Base-by-base conservation (phyloP, 2,797 vertebrate genomes). In the Streptopelia turtur region DNA sequence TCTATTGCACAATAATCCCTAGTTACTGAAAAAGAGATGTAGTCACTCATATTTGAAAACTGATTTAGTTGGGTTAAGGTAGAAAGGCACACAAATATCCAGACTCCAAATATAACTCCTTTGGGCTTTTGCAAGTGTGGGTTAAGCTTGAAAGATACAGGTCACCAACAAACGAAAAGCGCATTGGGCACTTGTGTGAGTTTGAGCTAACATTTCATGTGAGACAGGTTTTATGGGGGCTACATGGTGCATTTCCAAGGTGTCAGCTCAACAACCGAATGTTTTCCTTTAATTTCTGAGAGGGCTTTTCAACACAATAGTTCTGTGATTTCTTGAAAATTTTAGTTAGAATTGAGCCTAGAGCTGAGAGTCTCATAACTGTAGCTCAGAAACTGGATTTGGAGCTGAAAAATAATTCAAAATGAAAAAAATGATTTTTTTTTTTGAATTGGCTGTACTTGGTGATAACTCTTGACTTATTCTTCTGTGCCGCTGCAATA, bases 321-420 rank as follows among this genome's bases (percentile, higher is more conserved):
- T 84, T 90, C 83, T 16, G 61, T 31, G 68, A 90, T 92, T 93
- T 93, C 91, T 87, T 57, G 78, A 80, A 96, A 94, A 84, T 90
- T 93, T 96, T 94, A 87, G 83, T 82, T 96, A 92, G 87, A 84
- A 89, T 85, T 82, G 85, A 96, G 91, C 81, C 63, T 83, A 91
- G 83, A 96, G 93, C 91, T 94, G 93, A 68, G 91, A 94, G 90
- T 83, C 91, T 95, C 90, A 94, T 95, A 94, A 94, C 69, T 6
- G 11, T 94, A 94, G 94, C 90, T 94, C 80, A 94, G 91, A 89
- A 94, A 88, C 88, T 96, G 95, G 95, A 95, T 96, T 96, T 97
- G 94, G 80, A 94, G 89, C 56, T 66, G 94, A 88, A 96, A 96
- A 96, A 95, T 94, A 96, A 94, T 93, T 96, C 95, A 95, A 89